Conservation (phyloP, 2,797 vertebrate species). For the Sternarchorhynchus goeldii region DNA sequence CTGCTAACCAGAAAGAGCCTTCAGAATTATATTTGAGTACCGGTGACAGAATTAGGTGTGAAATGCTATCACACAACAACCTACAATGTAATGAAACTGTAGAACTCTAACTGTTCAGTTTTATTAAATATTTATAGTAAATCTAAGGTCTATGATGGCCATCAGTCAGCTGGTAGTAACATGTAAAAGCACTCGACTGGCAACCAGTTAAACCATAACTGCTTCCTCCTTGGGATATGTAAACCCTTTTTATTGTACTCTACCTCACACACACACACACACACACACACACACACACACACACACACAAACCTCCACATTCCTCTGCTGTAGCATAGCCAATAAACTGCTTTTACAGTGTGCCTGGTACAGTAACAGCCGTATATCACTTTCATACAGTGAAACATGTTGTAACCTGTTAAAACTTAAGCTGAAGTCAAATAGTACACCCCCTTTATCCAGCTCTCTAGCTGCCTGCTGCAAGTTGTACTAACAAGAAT, state of each 20-base stretch:
- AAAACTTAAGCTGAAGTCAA: slow-evolving; percentile 32
- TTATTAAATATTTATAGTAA: not conserved
- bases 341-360: slow-evolving; percentile 38
- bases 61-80: not conserved
- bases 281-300: slow-evolving; percentile 30
- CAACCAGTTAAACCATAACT: slow-evolving; percentile 24
- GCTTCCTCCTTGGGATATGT: slow-evolving; percentile 12
- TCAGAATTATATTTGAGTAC: too few relatives aligned
- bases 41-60: too few relatives aligned
- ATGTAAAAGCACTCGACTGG: slow-evolving; percentile 10
- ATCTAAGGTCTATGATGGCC: not conserved
- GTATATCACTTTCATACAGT: slow-evolving; percentile 15
- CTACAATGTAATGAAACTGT: not conserved
- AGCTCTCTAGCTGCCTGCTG: slow-evolving; percentile 9
- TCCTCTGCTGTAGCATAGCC: slow-evolving; percentile 24
- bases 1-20: not conserved
- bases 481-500: slow-evolving; percentile 16
- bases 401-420: slow-evolving; percentile 34
- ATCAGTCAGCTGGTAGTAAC: slow-evolving; percentile 21
- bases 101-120: not conserved
- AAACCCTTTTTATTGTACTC: not conserved
- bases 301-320: slow-evolving; percentile 36
- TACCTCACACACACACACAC: slow-evolving; percentile 1
- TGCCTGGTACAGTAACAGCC: slow-evolving; percentile 30
- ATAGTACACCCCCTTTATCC: not conserved